Evolutionary conservation across 2,888 invertebrate genomes (phyloP).

Genomic region (Sussaba pulchella): DNA sequence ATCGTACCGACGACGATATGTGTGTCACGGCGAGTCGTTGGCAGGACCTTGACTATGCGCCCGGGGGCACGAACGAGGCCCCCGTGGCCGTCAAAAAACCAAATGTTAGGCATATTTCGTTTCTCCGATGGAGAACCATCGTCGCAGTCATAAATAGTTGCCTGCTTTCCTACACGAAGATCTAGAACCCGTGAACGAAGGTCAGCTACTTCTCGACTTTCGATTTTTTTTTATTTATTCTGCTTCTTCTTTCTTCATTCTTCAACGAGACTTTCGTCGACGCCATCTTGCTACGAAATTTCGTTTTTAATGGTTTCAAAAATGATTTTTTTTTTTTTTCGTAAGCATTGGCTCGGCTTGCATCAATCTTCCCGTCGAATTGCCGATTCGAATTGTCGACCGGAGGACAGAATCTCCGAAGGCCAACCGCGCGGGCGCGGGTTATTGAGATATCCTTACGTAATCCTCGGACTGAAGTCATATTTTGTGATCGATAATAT

Average conservation of each 20-base stretch:
- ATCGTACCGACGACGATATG: constrained; percentile 71
- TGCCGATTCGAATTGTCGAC: constrained; percentile 17
- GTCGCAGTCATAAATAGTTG: constrained; percentile 14
- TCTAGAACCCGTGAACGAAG: constrained; percentile 60
- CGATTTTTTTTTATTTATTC: constrained; percentile 41
- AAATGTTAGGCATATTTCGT: constrained; percentile 73
- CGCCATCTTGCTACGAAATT: neutral
- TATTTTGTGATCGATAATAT: constrained; percentile 38
- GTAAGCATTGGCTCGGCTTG: neutral
- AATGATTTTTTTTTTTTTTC: too few relatives aligned
- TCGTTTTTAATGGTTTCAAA: neutral
- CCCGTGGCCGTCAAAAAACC: constrained; percentile 63
- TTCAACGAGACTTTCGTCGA: neutral
- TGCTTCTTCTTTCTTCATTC: constrained; percentile 29
- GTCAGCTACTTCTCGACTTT: constrained; percentile 58
- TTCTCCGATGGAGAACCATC: neutral
- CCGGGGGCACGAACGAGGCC: constrained; percentile 69
- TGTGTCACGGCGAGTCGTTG: constrained; percentile 81
- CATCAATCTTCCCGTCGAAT: constrained; percentile 17
- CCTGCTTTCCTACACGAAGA: constrained; percentile 45
- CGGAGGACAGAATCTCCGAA: constrained; percentile 49
- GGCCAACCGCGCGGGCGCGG: constrained; percentile 54
- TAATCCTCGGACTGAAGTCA: constrained; percentile 20
- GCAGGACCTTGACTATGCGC: constrained; percentile 78
- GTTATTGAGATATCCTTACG: constrained; percentile 53